Base-by-base conservation (phyloP, 2,888 invertebrate species). In the Archips xylosteana region DNA sequence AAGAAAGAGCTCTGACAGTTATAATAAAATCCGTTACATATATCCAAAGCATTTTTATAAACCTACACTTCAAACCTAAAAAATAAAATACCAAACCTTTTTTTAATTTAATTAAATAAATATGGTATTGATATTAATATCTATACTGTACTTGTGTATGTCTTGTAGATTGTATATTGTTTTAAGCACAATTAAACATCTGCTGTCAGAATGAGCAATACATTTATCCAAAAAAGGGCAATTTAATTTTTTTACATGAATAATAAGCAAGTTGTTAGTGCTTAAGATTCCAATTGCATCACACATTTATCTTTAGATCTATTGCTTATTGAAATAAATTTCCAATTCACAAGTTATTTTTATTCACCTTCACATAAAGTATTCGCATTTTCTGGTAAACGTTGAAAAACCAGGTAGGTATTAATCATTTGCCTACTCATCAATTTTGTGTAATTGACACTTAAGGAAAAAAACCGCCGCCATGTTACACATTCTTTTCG, bases 381-480 rank as follows among this genome's bases (percentile, higher is more conserved):
- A 32, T 57, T 3, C 23, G 57, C 32, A 32, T 12, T 57, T 57
- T 57, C 57, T 57, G 32, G 57, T 32, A 49, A 49, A 12, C 32
- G 5, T 57, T 3, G 4, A 3, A 1, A 57, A 10, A 10, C 32
- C 12, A 32, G 32, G 10, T 57, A 32, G 32, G 32, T 57, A 57
- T 57, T 32, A 57, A 57, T 57, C 23, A 57, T 57, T 57, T 57
- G 32, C 12, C 32, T 57, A 57, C 32, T 32, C 57, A 57, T 3
- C 57, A 32, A 10, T 57, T 54, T 9, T 54, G 51, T 57, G 57
- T 57, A 57, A 57, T 57, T 57, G 57, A 57, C 57, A 57, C 57
- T 32, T 57, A 32, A 32, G 57, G 57, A 57, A 54, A 54, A 23
- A 54, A 32, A 57, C 51, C 15, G 12, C 3, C 32, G 12, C 32